Conservation (phyloP, 1,140 invertebrate species). For the Bombus impatiens region DNA sequence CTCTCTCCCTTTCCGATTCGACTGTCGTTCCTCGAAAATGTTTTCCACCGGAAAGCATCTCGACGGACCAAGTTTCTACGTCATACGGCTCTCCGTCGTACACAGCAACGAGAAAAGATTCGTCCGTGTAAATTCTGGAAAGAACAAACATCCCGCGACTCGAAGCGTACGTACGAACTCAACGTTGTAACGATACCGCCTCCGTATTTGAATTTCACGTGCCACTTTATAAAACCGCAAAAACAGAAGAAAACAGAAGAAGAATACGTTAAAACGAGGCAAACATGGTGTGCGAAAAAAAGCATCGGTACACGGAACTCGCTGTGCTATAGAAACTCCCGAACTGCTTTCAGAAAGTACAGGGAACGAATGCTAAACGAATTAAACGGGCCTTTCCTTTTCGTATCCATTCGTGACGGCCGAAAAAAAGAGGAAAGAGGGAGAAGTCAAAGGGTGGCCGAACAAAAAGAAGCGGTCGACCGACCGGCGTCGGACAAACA, state of each 20-base stretch:
- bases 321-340: background rate
- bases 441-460: background rate
- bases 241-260: too few species aligned
- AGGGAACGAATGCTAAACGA: conserved; percentile 11
- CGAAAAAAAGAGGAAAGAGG: background rate
- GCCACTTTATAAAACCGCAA: background rate
- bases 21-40: background rate
- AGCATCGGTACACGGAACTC: background rate
- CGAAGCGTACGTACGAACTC: too few species aligned
- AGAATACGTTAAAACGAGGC: background rate
- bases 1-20: background rate
- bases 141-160: background rate
- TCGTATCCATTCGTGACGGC: background rate
- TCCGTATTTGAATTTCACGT: background rate
- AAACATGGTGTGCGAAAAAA: background rate
- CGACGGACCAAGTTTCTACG: background rate
- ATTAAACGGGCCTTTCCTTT: conserved; percentile 16
- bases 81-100: too few species aligned
- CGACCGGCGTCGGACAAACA: background rate
- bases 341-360: background rate
- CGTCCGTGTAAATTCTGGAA: background rate
- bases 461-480: background rate
- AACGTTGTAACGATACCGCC: too few species aligned
- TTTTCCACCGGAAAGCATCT: background rate
- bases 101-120: background rate